Evolutionary conservation across 2,888 invertebrate genomes (phyloP), one percentile per base, ranked within the genome.

Genomic region (Acrobasis suavella): DNA sequence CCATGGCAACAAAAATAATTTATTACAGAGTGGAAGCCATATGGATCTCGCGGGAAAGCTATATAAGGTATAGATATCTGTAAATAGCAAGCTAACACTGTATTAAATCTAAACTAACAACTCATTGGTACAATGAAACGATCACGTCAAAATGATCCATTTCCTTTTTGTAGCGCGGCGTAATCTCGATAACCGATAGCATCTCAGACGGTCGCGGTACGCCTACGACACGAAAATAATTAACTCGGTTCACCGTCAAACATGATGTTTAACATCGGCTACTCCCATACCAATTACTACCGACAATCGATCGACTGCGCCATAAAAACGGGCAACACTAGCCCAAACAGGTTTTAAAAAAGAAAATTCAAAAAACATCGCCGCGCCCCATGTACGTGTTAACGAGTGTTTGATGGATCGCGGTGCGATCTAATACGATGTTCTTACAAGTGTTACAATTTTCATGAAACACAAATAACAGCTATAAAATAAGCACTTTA

Each of bases 201-300:
- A 89, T 90, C 90, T 82, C 72, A 65, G 56, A 70, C 77, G 73
- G 74, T 72, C 80, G 74, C 76, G 78, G 81, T 80, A 84, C 87
- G 89, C 87, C 89, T 87, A 87, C 88, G 84, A 89, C 87, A 89
- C 80, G 86, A 88, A 91, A 91, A 91, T 91, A 91, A 91, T 91
- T 91, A 91, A 87, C 88, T 84, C 82, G 75, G 79, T 80, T 79
- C 85, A 81, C 82, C 89, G 83, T 85, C 85, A 83, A 89, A 91
- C 89, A 89, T 82, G 82, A 84, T 90, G 91, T 91, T 84, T 83
- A 85, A 91, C 90, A 90, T 83, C 86, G 80, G 85, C 89, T 90
- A 89, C 91, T 90, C 89, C 87, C 87, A 86, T 85, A 89, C 86
- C 89, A 87, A 89, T 91, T 91, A 89, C 91, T 89, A 88, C 89